Evolutionary conservation across 2,888 invertebrate genomes (phyloP), one percentile per base, ranked within the genome.

Genomic region (Drosophila helvetica): DNA sequence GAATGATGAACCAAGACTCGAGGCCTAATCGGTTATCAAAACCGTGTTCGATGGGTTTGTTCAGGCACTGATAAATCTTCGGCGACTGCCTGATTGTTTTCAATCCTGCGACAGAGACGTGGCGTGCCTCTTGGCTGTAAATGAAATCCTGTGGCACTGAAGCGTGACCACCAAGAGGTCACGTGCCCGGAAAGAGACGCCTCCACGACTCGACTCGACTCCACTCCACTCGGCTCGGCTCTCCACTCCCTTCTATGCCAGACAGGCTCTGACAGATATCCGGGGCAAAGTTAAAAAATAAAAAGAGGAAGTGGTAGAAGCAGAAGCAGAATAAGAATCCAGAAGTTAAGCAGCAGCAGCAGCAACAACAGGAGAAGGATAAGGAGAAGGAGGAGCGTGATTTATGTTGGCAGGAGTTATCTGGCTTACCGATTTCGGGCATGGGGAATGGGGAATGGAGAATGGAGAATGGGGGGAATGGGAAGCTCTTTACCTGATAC

Each of bases 141-240:
- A 78, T 74, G 82, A 69, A 82, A 76, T 76, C 53, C 70, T 30
- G 57, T 42, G 57, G 58, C 69, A 77, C 64, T 69, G 80, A 66
- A 82, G 86, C 81, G 86, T 75, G 78, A 51, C 78, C 75, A 71
- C 47, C 54, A 51, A 61, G 68, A 74, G 85, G 86, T 85, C 85
- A 85, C 85, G 86, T 85, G 87, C 79, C 52, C 8, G 6, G 10
- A n/a, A 38, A n/a, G 15, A 55, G 66, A 60, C 45, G 62, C 55
- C 55, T 43, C 57, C 48, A 52, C 25, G 19, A 48, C 42, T 43
- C n/a, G 25, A 12, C 19, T 42, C 27, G 27, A 22, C 22, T 0
- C 17, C 43, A 3, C 15, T 3, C n/a, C n/a, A n/a, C 47, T 17
- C 19, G 22, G 12, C 19, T 42, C 27, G 25, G 8, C 25, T 27